A percentile compares a stretch with the other conserved stretches of the same genome.
These are phyloP conservation scores for Malacosoma neustria DNA, from an alignment of 2,888 invertebrate species.

Conservation along the genomic window DNA sequence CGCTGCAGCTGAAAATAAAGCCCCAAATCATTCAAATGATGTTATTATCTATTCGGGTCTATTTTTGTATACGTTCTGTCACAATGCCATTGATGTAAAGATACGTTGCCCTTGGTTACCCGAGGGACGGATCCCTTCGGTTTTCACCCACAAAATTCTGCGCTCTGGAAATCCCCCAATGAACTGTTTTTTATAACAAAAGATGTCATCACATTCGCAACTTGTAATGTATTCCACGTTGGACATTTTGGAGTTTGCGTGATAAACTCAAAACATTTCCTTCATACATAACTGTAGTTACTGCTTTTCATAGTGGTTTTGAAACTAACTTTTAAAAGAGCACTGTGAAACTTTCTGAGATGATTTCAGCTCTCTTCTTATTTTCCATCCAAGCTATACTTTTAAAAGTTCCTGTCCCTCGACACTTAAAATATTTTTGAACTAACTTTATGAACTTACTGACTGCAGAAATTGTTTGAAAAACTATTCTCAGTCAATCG, in stretches of 20 bases:
- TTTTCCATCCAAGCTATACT: slow-evolving; percentile 49
- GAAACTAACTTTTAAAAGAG: slow-evolving; percentile 12
- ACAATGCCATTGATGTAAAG: slow-evolving; percentile 42
- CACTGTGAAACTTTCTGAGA: slow-evolving; percentile 17
- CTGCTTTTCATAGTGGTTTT: slow-evolving; percentile 5
- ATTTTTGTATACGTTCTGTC: slow-evolving; percentile 41
- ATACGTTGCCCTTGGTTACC: slow-evolving; percentile 53
- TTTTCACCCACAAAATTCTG: slow-evolving; percentile 51
- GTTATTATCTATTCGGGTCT: slow-evolving; percentile 44
- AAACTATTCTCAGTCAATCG: background rate
- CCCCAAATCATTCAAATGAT: slow-evolving; percentile 47
- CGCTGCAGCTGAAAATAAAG: slow-evolving; percentile 35
- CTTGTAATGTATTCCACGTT: too few species aligned
- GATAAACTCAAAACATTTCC: background rate
- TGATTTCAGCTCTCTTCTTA: slow-evolving; percentile 29
- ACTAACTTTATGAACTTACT: slow-evolving; percentile 11
- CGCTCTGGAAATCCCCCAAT: slow-evolving; percentile 56
- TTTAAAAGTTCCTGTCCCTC: slow-evolving; percentile 48
- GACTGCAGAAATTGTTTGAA: slow-evolving; percentile 7
- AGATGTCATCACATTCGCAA: slow-evolving; percentile 21
- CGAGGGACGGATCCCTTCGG: slow-evolving; percentile 42
- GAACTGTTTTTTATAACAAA: slow-evolving; percentile 39
- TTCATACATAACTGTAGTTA: background rate
- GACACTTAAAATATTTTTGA: slow-evolving; percentile 18
- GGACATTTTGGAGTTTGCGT: background rate